Base-by-base conservation (phyloP, 2,888 invertebrate species). In the Tuta absoluta region DNA sequence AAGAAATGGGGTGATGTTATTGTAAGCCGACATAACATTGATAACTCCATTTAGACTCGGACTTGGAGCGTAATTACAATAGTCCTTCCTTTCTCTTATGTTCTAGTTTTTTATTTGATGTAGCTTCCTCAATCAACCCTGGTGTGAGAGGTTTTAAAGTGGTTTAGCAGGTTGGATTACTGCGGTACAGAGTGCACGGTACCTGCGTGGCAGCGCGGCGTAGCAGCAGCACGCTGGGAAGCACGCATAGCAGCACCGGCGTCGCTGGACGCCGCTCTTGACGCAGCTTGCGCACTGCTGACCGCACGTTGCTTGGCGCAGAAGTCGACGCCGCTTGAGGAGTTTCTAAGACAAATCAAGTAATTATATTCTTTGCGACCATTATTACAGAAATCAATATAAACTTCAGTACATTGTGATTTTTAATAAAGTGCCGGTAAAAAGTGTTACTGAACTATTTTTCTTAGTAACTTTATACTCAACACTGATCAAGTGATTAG, bases 201-300 rank as follows among this genome's bases (percentile, higher is more conserved):
- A 96, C 93, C 71, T 95, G 94, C 45, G 96, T 96, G 45, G 95
- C 94, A 0, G 95, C 93, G 72, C 97, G 96, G 51, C 96, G 95
- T 19, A 98, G 92, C 17, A 96, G 94, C 68, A 98, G 92, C 61
- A 95, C 96, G 61, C 95, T 95, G 0, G 96, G 95, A 24, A 96
- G 93, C 33, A 98, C 95, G 7, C 96, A 96, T 92, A 98, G 95
- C 38, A 98, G 86, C 0, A 98, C 97, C 12, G 96, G 94, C 0
- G 97, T 95, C 0, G 96, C 96, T 14, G 95, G 95, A 60, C 98
- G 94, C 82, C 98, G 96, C 75, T 98, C 98, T 67, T 98, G 95
- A 38, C 98, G 93, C 53, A 98, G 90, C 75, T 98, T 95, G 67
- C 97, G 94, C 58, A 99, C 98, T 68, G 98, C 98, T 65, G 95